Percentiles rank a stretch among this genome's conserved stretches.
These are phyloP conservation scores for Camponotus fellah DNA, from an alignment of 2,888 invertebrate species.

Conservation along the genomic window DNA sequence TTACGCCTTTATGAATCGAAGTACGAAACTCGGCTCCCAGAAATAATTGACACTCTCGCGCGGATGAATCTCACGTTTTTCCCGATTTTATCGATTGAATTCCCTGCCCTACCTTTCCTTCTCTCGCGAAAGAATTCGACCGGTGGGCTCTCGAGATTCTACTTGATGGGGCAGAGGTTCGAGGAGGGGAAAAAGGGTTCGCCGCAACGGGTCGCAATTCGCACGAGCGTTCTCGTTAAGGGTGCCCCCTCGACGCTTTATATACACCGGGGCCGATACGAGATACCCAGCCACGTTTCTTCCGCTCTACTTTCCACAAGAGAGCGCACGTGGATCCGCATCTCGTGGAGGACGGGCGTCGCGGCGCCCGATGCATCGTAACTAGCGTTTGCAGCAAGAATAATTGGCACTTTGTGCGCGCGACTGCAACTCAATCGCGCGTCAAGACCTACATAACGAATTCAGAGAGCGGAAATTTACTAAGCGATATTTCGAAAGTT, in stretches of 20 bases:
- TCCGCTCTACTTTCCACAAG: constrained; percentile 67
- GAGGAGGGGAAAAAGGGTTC: constrained; percentile 1
- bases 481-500: neutral
- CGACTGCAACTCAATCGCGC: constrained; percentile 36
- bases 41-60: constrained; percentile 61
- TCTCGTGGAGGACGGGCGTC: constrained; percentile 57
- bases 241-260: constrained; percentile 41
- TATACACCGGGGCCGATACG: constrained; percentile 50
- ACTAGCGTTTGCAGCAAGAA: constrained; percentile 54
- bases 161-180: constrained; percentile 10
- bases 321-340: constrained; percentile 65
- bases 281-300: constrained; percentile 55
- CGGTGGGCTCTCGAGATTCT: constrained; percentile 33
- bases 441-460: neutral
- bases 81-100: constrained; percentile 51
- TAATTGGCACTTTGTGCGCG: constrained; percentile 53
- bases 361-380: constrained; percentile 65
- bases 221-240: constrained; percentile 46
- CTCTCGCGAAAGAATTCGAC: constrained; percentile 41
- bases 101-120: neutral
- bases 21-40: too few relatives aligned
- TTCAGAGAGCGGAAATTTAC: neutral
- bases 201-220: constrained; percentile 38
- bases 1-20: too few relatives aligned
- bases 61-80: constrained; percentile 60